A percentile compares a stretch with the other conserved stretches of the same genome.
These are phyloP conservation scores for Xanthia icteritia DNA, from an alignment of 2,888 invertebrate genomes.

Conservation along the genomic window DNA sequence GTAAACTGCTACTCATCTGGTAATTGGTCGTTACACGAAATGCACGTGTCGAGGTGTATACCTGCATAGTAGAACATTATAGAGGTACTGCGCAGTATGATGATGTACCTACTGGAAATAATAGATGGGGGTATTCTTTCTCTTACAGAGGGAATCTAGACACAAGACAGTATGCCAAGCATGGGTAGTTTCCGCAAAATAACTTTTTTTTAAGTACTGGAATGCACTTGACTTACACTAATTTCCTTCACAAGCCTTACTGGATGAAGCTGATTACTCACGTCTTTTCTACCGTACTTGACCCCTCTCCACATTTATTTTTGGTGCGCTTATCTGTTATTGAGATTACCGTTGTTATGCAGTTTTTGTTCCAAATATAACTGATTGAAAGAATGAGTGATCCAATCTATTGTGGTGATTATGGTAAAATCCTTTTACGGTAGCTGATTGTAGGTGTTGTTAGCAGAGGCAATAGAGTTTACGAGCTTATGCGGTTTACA, in stretches of 20 bases:
- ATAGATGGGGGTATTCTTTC: neutral
- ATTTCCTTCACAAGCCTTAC: neutral
- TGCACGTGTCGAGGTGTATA: slow-evolving; percentile 24
- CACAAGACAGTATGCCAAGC: neutral
- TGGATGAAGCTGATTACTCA: neutral
- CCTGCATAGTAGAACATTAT: neutral
- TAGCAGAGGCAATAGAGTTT: slow-evolving; percentile 2
- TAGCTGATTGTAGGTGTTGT: slow-evolving; percentile 4
- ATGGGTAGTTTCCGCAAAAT: neutral
- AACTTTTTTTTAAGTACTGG: neutral
- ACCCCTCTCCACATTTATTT: neutral
- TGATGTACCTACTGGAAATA: neutral
- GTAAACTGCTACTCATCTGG: slow-evolving; percentile 42
- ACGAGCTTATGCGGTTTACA: slow-evolving; percentile 15
- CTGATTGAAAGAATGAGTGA: neutral
- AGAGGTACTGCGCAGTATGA: neutral
- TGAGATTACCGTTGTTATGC: neutral
- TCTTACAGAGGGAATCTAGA: neutral
- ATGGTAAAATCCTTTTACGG: slow-evolving; percentile 4
- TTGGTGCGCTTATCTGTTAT: neutral
- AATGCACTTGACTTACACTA: neutral
- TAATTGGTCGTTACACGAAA: slow-evolving; percentile 57
- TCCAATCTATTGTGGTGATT: neutral
- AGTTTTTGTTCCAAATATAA: neutral
- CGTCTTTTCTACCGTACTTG: neutral